Evolutionary conservation across 2,888 invertebrate species (phyloP), one percentile per base, ranked within the genome.

Genomic region (Sinelater perroti): DNA sequence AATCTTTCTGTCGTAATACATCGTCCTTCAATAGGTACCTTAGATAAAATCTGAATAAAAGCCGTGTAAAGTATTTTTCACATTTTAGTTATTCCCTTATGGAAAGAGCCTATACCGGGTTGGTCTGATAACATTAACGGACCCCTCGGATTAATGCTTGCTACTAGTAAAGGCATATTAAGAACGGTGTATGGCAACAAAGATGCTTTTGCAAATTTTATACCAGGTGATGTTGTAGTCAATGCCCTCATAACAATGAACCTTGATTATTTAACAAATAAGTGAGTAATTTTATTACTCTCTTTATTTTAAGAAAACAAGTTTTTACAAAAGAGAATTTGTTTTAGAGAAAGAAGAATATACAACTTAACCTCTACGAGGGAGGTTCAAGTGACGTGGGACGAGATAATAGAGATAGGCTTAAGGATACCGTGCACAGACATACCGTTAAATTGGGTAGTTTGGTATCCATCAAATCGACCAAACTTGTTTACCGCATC

Each of bases 101-200:
- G 90, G 90, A 87, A 86, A 70, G 91, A 91, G 60, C 93, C 93
- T 0, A 72, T 91, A 0, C 91, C 91, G 0, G 95, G 92, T 3
- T 93, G 95, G 95, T 93, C 94, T 0, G 95, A 96, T 75, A 96
- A 95, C 70, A 89, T 93, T 51, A 95, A 95, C 71, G 95, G 95
- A n/a, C 94, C 95, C 0, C 89, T 90, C 0, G 95, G 95, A 4
- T 79, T 93, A 1, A 79, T 95, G 2, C 91, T 88, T 46, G 88
- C 87, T 2, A 91, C 91, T 4, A 93, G 94, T 6, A 95, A 94
- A 74, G 95, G 95, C 0, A 90, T 95, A 0, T 84, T 95, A 59
- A 82, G 94, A 10, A 87, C 91, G 0, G 92, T 95, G 91, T 90
- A 90, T 74, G 93, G 92, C 69, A 87, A 91, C 63, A 84, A 88